Conservation (phyloP, 2,797 vertebrate genomes). For the Sebastes vulpes region DNA sequence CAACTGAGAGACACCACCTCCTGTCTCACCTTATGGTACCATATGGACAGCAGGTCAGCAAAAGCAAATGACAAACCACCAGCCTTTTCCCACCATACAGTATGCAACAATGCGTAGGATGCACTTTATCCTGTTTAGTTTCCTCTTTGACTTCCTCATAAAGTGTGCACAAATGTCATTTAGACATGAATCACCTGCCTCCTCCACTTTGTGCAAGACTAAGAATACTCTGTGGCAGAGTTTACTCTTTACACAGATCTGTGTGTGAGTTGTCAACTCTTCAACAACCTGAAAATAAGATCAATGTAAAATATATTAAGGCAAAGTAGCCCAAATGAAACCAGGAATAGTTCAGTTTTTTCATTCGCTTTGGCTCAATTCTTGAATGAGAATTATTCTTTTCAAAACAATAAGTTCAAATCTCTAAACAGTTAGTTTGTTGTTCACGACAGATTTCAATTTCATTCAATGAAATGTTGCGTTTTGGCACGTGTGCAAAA, state of each 20-base stretch:
- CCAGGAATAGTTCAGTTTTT: background rate
- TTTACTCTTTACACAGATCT: slow-evolving; percentile 26
- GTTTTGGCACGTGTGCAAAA: too few species aligned
- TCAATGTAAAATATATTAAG: background rate
- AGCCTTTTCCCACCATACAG: slow-evolving; percentile 16
- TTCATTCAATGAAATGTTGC: rapidly evolving
- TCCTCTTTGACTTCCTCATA: slow-evolving; percentile 74
- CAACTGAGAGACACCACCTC: slow-evolving; percentile 33
- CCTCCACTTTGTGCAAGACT: slow-evolving; percentile 62
- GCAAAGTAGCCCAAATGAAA: background rate
- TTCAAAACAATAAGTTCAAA: too few species aligned
- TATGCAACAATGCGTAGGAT: slow-evolving; percentile 52
- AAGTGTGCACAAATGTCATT: slow-evolving; percentile 67
- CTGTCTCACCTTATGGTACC: slow-evolving; percentile 84
- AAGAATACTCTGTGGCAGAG: slow-evolving; percentile 48
- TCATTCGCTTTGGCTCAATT: too few species aligned
- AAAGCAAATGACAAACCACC: background rate
- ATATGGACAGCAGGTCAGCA: slow-evolving; percentile 79
- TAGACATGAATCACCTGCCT: slow-evolving; percentile 67
- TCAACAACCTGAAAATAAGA: background rate
- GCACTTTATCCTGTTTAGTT: slow-evolving; percentile 66
- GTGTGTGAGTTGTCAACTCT: background rate
- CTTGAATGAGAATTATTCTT: too few species aligned
- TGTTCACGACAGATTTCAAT: too few species aligned
- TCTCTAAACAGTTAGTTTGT: too few species aligned